phyloP scores from a whole-genome alignment of 2,888 invertebrate species.

The Disparrhopalites patrizii region DNA sequence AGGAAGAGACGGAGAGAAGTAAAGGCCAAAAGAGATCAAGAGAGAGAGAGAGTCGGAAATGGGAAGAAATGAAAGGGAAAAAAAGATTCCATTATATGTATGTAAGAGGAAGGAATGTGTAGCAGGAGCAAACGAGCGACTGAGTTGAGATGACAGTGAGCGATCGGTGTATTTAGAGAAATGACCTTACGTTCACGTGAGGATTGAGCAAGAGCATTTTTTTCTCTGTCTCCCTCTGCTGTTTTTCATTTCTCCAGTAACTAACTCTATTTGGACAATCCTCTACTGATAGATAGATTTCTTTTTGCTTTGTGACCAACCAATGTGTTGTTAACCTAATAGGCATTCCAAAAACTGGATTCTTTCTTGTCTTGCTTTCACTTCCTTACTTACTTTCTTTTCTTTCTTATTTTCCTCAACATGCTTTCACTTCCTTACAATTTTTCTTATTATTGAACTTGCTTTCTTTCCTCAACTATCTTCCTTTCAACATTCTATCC shows the following conservation, averaged over 20 bases:
- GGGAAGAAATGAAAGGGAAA: too few relatives aligned
- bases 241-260: neutral
- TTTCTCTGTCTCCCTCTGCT: too few relatives aligned
- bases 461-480: too few relatives aligned
- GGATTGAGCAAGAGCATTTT: constrained; percentile 3
- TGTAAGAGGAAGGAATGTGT: constrained; percentile 3
- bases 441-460: too few relatives aligned
- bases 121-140: neutral
- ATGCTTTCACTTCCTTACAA: neutral
- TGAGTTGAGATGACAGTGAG: constrained; percentile 22
- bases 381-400: neutral
- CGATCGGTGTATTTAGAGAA: constrained; percentile 18
- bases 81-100: neutral
- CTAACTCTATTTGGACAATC: neutral
- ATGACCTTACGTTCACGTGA: neutral
- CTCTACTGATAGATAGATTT: neutral
- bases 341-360: neutral
- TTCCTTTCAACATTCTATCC: too few relatives aligned
- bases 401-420: neutral
- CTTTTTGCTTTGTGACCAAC: neutral
- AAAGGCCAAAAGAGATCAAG: too few relatives aligned
- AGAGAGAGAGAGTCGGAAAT: too few relatives aligned
- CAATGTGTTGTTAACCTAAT: constrained; percentile 3
- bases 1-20: too few relatives aligned
- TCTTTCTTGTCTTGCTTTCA: too few relatives aligned